Percentiles rank a stretch among this genome's conserved stretches.
These are phyloP conservation scores for Stichodactyla mertensii DNA, from an alignment of 64 coral and sea anemone genomes.

Conservation along the genomic window DNA sequence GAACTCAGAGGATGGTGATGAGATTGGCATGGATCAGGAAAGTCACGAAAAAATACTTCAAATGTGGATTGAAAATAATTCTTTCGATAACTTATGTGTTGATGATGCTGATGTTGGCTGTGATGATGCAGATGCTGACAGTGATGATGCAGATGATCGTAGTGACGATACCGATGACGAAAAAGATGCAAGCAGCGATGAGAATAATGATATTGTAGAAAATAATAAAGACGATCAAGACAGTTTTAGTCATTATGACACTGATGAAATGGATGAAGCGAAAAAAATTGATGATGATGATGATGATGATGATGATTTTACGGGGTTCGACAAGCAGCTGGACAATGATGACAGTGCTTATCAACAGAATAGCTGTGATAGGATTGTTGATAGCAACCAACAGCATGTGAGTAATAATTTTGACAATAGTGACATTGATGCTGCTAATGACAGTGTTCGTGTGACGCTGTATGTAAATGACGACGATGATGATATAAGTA, in stretches of 20 bases:
- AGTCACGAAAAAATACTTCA: not conserved
- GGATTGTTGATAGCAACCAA: not conserved
- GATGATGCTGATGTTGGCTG: not conserved
- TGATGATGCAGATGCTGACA: not conserved
- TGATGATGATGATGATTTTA: too few species aligned
- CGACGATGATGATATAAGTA: not conserved
- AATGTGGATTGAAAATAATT: constrained; percentile 19
- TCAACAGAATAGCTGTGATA: too few species aligned
- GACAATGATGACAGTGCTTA: too few species aligned
- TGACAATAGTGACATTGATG: not conserved
- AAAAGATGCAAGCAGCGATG: too few species aligned
- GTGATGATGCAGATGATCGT: too few species aligned
- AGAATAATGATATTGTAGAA: too few species aligned
- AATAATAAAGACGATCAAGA: too few species aligned
- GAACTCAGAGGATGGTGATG: not conserved
- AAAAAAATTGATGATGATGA: too few species aligned
- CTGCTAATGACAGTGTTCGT: not conserved
- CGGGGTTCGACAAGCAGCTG: too few species aligned
- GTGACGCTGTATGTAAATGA: not conserved
- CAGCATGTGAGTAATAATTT: not conserved
- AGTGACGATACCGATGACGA: too few species aligned
- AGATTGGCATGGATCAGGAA: not conserved
- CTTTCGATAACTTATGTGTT: not conserved
- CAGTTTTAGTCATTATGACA: too few species aligned
- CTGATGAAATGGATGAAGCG: too few species aligned